These are phyloP conservation scores for Drosophila tripunctata DNA, from an alignment of 2,888 invertebrate genomes.

Conservation along the genomic window DNA sequence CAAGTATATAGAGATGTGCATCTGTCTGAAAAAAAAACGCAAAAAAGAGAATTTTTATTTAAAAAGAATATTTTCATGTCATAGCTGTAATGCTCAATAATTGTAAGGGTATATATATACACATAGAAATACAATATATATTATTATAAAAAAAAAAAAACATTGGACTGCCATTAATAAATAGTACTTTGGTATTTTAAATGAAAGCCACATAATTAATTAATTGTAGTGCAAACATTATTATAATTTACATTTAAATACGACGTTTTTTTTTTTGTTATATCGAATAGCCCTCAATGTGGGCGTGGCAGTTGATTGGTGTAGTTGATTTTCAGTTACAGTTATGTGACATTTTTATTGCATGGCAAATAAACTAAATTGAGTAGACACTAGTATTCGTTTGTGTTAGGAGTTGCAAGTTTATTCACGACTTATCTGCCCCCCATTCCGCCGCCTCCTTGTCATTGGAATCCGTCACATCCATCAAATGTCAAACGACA, in stretches of 20 bases:
- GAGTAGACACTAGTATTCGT: neutral
- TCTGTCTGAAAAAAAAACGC: too few species aligned
- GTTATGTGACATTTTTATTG: slow-evolving; percentile 44
- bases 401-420: slow-evolving; percentile 21
- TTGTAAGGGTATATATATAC: neutral
- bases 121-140: neutral
- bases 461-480: slow-evolving; percentile 46
- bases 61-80: too few species aligned
- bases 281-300: neutral
- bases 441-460: neutral
- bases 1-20: too few species aligned
- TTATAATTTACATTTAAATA: slow-evolving; percentile 41
- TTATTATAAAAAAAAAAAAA: too few species aligned
- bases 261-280: slow-evolving; percentile 18
- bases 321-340: slow-evolving; percentile 25
- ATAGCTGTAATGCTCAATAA: neutral
- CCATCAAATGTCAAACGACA: slow-evolving; percentile 75
- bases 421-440: neutral
- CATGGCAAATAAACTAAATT: slow-evolving; percentile 1
- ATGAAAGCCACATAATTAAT: slow-evolving; percentile 58
- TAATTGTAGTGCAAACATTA: slow-evolving; percentile 54
- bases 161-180: slow-evolving; percentile 42
- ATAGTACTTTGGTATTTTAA: slow-evolving; percentile 21
- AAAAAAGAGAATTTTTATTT: neutral
- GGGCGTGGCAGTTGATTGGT: neutral